Evolutionary conservation across 2,797 vertebrate genomes (phyloP).

Genomic region (Fistularia tabacaria): DNA sequence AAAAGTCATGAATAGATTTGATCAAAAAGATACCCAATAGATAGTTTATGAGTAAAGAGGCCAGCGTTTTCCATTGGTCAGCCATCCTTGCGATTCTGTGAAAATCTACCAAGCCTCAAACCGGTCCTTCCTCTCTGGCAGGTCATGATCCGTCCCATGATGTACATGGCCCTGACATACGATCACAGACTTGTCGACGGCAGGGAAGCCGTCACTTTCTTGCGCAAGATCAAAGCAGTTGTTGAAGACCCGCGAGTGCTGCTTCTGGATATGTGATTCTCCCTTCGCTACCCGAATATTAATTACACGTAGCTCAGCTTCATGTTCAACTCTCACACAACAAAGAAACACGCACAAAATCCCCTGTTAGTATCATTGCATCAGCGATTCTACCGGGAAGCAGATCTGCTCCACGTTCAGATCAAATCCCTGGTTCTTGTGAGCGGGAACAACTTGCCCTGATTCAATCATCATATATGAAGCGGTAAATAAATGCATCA

Average conservation of each 20-base stretch:
- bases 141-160: conserved; percentile 98
- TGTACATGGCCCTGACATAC: conserved; percentile 96
- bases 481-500: conserved; percentile 8
- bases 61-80: background rate
- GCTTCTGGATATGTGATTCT: conserved; percentile 88
- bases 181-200: conserved; percentile 97
- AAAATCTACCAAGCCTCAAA: background rate
- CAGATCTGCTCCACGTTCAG: no score
- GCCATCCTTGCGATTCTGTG: background rate
- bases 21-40: no score
- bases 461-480: background rate
- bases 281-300: no score
- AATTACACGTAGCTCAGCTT: no score
- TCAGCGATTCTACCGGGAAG: no score
- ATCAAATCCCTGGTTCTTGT: no score
- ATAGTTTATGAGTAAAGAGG: background rate
- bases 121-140: conserved; percentile 39
- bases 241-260: conserved; percentile 96
- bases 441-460: no score
- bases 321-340: no score
- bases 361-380: no score
- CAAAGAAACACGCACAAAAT: no score
- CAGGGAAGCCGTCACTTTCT: conserved; percentile 97
- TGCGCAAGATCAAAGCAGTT: conserved; percentile 96
- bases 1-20: no score